Evolutionary conservation across 2,113 vertebrate species (phyloP), one percentile per base, ranked within the genome.

Genomic region (Phylloscopus whistleri): DNA sequence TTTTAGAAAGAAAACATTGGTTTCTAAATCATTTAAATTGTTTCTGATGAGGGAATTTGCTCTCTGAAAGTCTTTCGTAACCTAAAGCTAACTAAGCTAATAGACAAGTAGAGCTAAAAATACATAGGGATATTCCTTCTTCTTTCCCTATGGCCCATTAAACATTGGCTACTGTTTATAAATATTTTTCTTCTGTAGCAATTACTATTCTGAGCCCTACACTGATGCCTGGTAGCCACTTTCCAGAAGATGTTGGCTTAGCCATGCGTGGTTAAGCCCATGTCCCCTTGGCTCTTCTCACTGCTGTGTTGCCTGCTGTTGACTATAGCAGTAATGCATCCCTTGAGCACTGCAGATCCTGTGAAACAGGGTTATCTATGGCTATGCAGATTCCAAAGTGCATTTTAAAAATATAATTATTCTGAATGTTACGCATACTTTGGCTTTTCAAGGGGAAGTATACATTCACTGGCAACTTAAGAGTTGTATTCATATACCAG

Each of bases 241-340:
- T 87, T 72, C 8, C 52, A 44, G 51, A 33, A n/a, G 43, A n/a
- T 17, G 21, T 52, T 77, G 51, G 16, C 39, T 73, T 30, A 52
- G 33, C 21, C 28, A 16, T 20, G 30, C 1, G 0, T 14, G 21
- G 35, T 51, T 58, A 37, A 74, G 21, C 15, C 30, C 44, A 0
- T 22, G 15, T 70, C 15, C 12, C 11, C 31, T 84, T 5, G 9
- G 9, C 33, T 69, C 19, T 75, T 84, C 33, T 75, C 7, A 3
- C 41, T 84, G 6, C 48, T 63, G 4, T 27, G 13, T 53, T 76
- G 63, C 13, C 48, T 83, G 70, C 41, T 31, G 1, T 39, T 70
- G 24, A 22, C 48, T n/a, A 0, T 8, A n/a, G 48, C 35, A 60
- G 39, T 63, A 37, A 43, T 33, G 13, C 7, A 24, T 72, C 81